Percentiles rank a stretch among this genome's conserved stretches.
Evolutionary conservation across 1,140 invertebrate species (phyloP).

Genomic region (Scylla paramamosain): DNA sequence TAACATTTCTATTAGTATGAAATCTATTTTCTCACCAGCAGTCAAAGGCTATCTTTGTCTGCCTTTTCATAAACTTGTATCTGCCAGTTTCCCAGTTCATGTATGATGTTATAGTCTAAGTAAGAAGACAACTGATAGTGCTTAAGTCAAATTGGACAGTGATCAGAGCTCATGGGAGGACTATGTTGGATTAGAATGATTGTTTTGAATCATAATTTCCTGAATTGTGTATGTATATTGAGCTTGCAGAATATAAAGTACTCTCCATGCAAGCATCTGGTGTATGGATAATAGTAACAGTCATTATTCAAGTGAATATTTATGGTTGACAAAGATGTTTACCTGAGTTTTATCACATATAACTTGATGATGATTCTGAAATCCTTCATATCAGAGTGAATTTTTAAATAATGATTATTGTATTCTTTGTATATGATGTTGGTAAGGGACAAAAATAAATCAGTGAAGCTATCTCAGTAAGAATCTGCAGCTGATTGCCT

Average conservation of each 20-base stretch:
- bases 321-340: neutral
- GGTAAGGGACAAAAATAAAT: neutral
- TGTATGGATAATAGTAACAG: neutral
- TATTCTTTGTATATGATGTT: neutral
- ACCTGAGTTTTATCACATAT: neutral
- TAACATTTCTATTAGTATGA: constrained; percentile 53
- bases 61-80: neutral
- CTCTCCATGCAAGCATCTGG: neutral
- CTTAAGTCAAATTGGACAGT: neutral
- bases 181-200: neutral
- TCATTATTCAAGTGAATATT: neutral
- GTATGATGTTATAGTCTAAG: neutral
- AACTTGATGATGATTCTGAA: neutral
- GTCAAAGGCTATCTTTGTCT: neutral
- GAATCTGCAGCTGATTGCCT: neutral
- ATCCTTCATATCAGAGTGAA: neutral
- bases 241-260: neutral
- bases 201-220: neutral
- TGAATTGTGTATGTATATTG: neutral
- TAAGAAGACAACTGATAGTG: neutral
- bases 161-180: neutral
- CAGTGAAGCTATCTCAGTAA: neutral
- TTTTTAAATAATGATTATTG: neutral
- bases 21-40: constrained; percentile 55
- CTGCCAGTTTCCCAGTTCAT: neutral